Evolutionary conservation across 2,888 invertebrate species (phyloP).

Genomic region (Caenorhabditis parvicauda): DNA sequence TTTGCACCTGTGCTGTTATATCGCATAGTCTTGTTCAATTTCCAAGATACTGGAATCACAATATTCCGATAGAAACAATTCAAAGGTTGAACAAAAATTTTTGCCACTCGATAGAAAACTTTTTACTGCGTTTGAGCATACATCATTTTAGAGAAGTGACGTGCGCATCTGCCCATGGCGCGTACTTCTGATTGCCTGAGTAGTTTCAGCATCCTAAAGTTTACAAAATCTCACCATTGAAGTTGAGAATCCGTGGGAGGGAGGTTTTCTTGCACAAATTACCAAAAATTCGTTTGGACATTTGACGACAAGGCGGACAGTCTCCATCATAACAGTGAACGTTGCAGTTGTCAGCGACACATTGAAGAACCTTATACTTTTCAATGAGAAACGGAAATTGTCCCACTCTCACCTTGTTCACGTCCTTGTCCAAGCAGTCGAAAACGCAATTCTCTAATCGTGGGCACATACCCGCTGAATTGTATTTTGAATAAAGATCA

Average conservation of each 20-base stretch:
- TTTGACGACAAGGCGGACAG: constrained; percentile 40
- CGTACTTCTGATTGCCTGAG: no score
- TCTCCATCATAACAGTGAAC: constrained; percentile 47
- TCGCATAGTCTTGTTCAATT: no score
- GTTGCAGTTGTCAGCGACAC: constrained; percentile 39
- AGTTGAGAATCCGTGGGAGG: constrained; percentile 27
- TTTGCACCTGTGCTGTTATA: no score
- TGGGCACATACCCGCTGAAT: constrained; percentile 42
- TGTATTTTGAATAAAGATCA: no score
- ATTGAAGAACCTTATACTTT: constrained; percentile 23
- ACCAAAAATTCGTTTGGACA: constrained; percentile 37
- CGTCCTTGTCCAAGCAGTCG: constrained; percentile 32
- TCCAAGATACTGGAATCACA: no score
- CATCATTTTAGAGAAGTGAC: no score
- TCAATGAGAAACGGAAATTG: not conserved
- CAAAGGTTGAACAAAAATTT: no score
- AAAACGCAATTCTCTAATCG: constrained; percentile 38
- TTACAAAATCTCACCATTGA: constrained; percentile 14
- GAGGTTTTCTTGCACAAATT: constrained; percentile 25
- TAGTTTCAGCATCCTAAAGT: not conserved
- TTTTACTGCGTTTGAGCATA: not conserved
- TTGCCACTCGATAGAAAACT: no score
- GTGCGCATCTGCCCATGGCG: not conserved
- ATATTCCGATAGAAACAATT: no score
- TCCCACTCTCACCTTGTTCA: constrained; percentile 10